These are phyloP conservation scores for Chrysemys picta DNA, from an alignment of 2,113 vertebrate genomes.

Conservation along the genomic window DNA sequence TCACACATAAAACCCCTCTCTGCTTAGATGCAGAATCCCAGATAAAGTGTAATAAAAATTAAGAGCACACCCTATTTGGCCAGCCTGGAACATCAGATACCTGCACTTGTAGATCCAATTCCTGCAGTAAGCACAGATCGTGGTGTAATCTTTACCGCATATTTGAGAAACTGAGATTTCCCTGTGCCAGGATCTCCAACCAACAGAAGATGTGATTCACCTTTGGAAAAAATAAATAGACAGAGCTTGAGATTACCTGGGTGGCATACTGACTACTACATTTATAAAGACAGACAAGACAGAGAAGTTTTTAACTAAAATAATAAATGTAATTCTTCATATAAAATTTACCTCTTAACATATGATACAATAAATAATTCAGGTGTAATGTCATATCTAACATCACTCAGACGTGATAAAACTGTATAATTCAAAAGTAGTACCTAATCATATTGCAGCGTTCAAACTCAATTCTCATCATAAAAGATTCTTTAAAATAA, in stretches of 20 bases:
- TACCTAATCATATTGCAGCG: not conserved
- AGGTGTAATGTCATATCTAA: not conserved
- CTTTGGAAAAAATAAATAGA: slow-evolving; percentile 70
- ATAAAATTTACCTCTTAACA: not conserved
- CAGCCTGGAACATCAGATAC: slow-evolving; percentile 69
- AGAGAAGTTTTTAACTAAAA: not conserved
- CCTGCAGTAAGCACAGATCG: slow-evolving; percentile 95
- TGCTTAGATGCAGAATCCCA: not conserved
- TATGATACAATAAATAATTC: not conserved
- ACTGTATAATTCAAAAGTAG: not conserved
- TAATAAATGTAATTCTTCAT: not conserved
- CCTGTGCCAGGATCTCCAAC: slow-evolving; percentile 98
- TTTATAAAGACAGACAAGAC: not conserved
- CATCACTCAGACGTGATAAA: not conserved
- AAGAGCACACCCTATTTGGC: not conserved
- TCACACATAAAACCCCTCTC: not conserved
- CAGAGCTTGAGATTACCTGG: not conserved
- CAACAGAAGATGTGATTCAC: slow-evolving; percentile 94
- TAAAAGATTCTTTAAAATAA: not conserved
- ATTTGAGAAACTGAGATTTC: slow-evolving; percentile 98
- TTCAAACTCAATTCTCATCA: not conserved
- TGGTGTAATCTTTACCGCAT: slow-evolving; percentile 94
- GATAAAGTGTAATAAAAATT: not conserved
- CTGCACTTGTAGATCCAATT: slow-evolving; percentile 96
- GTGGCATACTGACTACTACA: not conserved